Evolutionary conservation across 2,888 invertebrate genomes (phyloP).

Genomic region (Physocephala rufipes): DNA sequence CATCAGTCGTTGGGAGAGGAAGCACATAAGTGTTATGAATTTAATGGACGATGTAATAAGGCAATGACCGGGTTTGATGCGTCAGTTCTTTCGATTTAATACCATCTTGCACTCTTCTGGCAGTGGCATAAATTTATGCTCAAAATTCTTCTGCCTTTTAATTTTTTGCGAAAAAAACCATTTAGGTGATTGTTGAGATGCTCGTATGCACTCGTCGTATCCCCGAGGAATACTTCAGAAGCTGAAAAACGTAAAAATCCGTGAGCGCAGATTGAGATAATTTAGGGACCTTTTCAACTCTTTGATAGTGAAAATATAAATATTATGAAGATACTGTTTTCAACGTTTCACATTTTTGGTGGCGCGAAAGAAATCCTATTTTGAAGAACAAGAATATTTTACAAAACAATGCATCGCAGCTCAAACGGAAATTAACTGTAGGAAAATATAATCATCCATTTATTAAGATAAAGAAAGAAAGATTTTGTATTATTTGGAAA

Average conservation of each 20-base stretch:
- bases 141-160: not conserved
- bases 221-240: not conserved
- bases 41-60: constrained; percentile 37
- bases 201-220: too few relatives aligned
- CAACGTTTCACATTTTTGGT: too few relatives aligned
- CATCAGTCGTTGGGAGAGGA: constrained; percentile 14
- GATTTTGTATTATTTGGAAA: too few relatives aligned
- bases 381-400: too few relatives aligned
- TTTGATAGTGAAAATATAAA: too few relatives aligned
- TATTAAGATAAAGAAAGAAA: too few relatives aligned
- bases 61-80: constrained; percentile 32
- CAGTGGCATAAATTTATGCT: not conserved
- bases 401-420: too few relatives aligned
- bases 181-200: too few relatives aligned
- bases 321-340: not conserved
- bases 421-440: too few relatives aligned
- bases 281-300: not conserved
- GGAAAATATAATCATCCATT: too few relatives aligned
- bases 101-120: not conserved
- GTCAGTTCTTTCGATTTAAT: not conserved
- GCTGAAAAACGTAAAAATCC: not conserved
- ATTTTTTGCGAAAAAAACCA: too few relatives aligned
- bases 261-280: not conserved
- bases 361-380: too few relatives aligned
- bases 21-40: constrained; percentile 36